Evolutionary conservation across 2,113 vertebrate species (phyloP), one percentile per base, ranked within the genome.

Genomic region (Petrocephalus zakoni): DNA sequence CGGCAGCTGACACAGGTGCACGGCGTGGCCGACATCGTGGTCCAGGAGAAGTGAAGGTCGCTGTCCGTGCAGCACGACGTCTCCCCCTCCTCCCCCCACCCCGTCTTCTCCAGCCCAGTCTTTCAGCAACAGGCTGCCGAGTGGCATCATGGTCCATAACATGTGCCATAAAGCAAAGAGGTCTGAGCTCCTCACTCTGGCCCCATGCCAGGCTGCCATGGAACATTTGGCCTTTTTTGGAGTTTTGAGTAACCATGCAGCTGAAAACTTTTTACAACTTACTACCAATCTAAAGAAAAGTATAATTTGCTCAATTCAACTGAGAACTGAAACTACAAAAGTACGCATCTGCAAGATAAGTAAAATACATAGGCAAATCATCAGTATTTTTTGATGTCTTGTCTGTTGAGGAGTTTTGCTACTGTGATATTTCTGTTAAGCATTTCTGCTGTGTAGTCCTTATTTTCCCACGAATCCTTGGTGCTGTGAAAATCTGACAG

Each of bases 1-100:
- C 95, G 95, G 25, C 96, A 97, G 92, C 96, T 98, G 85, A 95
- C 96, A 1, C 97, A 97, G 92, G 96, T 98, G 86, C 97, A 98
- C 0, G 97, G 97, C 3, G 96, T 96, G 87, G 95, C 96, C 4
- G 94, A 97, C 85, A 93, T 98, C 52, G 56, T 93, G 0, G 96
- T 96, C 56, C 86, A 86, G 0, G 93, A 94, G 61, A 21, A 94
- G 47, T 95, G 86, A 94, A 83, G 72, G 2, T 17, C 5, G 34
- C 72, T 0, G 72, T 78, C n/a, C 3, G 0, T 29, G 25, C 61
- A 29, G 61, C 61, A 13, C 10, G 0, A 68, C n/a, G 11, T 68
- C 61, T 29, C 10, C 61, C n/a, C 58, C 61, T 10, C 61, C 11
- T 10, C 61, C 25, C 61, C 61, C 61, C 0, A n/a, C 61, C 61